These are phyloP conservation scores for Acleris holmiana DNA, from an alignment of 2,888 invertebrate species.

Conservation along the genomic window DNA sequence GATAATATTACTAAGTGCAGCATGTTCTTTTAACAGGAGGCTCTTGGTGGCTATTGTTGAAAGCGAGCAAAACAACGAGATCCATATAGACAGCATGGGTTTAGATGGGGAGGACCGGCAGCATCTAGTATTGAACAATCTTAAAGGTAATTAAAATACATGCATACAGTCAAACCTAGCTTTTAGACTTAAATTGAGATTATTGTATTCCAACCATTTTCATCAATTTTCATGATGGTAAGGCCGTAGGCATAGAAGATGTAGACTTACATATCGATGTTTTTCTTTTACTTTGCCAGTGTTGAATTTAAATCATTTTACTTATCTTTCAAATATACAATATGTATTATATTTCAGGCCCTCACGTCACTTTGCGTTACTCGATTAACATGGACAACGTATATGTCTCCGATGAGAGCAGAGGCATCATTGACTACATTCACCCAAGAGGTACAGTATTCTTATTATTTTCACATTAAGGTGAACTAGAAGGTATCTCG, in stretches of 20 bases:
- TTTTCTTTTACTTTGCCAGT: too few relatives aligned
- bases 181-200: neutral
- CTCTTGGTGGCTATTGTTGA: slow-evolving; percentile 86
- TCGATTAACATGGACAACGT: slow-evolving; percentile 84
- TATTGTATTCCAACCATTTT: neutral
- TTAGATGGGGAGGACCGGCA: slow-evolving; percentile 86
- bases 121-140: slow-evolving; percentile 58
- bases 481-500: too few relatives aligned
- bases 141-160: slow-evolving; percentile 55
- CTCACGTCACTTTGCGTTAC: slow-evolving; percentile 80
- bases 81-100: slow-evolving; percentile 87
- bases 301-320: too few relatives aligned
- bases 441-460: slow-evolving; percentile 81
- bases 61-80: slow-evolving; percentile 56
- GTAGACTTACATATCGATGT: too few relatives aligned
- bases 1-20: neutral
- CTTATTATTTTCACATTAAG: too few relatives aligned
- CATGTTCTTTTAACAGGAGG: slow-evolving; percentile 67
- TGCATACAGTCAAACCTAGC: neutral
- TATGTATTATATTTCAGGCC: slow-evolving; percentile 59
- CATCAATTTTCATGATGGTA: neutral
- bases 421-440: slow-evolving; percentile 86
- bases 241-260: too few relatives aligned
- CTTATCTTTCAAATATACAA: too few relatives aligned
- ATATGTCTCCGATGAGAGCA: slow-evolving; percentile 87